These are phyloP conservation scores for Xiphydria camelus DNA, from an alignment of 2,888 invertebrate species.

Conservation along the genomic window DNA sequence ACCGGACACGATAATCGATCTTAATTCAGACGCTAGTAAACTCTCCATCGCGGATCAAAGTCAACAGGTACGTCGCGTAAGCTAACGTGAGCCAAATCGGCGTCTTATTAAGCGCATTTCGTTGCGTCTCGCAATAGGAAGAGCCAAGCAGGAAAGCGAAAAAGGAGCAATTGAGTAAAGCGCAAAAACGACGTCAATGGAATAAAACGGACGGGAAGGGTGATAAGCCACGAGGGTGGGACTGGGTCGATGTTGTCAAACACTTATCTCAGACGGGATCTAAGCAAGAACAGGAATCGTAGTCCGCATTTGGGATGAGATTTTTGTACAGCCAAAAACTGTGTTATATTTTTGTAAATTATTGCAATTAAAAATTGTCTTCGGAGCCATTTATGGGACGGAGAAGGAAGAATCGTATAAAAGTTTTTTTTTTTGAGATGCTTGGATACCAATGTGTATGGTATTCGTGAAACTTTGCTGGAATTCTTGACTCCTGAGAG, in stretches of 20 bases:
- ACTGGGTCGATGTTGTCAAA: constrained; percentile 96
- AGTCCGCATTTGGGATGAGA: constrained; percentile 24
- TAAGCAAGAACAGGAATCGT: constrained; percentile 57
- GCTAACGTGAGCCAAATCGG: no score
- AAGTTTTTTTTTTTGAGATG: no score
- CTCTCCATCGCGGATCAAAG: constrained; percentile 61
- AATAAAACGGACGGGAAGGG: constrained; percentile 82
- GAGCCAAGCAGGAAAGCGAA: constrained; percentile 66
- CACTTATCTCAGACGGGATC: constrained; percentile 84
- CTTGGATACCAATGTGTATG: no score
- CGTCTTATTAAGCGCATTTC: no score
- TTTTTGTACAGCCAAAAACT: constrained; percentile 40
- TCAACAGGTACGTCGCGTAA: constrained; percentile 52
- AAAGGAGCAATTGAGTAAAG: constrained; percentile 86
- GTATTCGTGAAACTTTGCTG: no score
- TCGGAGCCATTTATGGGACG: no score
- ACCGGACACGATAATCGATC: constrained; percentile 62
- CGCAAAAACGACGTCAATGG: constrained; percentile 89
- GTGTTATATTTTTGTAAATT: constrained; percentile 47
- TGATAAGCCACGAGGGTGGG: constrained; percentile 85
- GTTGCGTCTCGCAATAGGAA: constrained; percentile 23
- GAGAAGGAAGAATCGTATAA: no score
- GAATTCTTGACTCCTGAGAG: no score
- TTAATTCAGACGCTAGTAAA: constrained; percentile 62
- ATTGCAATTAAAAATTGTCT: constrained; percentile 38